A percentile compares a stretch with the other conserved stretches of the same genome.
Conservation (phyloP, 2,113 vertebrate genomes). For the Nothocercus julius region DNA sequence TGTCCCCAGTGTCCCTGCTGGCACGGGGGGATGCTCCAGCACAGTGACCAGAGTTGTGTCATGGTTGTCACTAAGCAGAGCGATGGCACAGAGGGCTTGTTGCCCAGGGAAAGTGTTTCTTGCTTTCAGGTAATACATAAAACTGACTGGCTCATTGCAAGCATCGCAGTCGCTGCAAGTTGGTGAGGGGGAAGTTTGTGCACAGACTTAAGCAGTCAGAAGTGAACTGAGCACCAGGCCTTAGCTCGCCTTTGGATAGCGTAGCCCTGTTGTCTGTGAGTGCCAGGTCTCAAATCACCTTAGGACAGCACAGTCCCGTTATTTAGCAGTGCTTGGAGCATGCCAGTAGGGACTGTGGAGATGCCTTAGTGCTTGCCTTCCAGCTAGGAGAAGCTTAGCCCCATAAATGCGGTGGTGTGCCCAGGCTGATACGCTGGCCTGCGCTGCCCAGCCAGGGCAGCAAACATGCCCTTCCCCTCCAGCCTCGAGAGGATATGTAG, state of each 20-base stretch:
- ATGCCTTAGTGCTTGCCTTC: accelerated
- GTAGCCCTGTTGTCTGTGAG: too few relatives aligned
- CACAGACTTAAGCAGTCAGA: accelerated
- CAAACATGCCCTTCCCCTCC: not conserved
- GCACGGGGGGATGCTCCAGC: not conserved
- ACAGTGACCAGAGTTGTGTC: not conserved
- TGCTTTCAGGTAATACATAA: not conserved
- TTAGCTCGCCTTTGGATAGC: accelerated
- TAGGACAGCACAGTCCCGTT: not conserved
- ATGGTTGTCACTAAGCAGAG: not conserved
- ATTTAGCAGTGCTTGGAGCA: not conserved
- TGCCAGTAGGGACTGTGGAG: not conserved
- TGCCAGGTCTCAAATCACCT: not conserved
- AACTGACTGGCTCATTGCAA: accelerated
- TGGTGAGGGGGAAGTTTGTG: not conserved
- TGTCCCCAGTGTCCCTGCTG: not conserved
- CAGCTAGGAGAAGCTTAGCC: not conserved
- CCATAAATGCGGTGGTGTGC: not conserved
- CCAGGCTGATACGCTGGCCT: not conserved
- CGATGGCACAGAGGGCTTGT: accelerated
- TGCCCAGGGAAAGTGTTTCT: not conserved
- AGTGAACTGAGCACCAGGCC: not conserved
- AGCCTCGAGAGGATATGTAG: not conserved
- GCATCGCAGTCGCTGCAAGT: accelerated
- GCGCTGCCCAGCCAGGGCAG: not conserved